Percentiles rank a stretch among this genome's conserved stretches.
Evolutionary conservation across 2,113 vertebrate species (phyloP).

Genomic region (Lophochroa leadbeateri): DNA sequence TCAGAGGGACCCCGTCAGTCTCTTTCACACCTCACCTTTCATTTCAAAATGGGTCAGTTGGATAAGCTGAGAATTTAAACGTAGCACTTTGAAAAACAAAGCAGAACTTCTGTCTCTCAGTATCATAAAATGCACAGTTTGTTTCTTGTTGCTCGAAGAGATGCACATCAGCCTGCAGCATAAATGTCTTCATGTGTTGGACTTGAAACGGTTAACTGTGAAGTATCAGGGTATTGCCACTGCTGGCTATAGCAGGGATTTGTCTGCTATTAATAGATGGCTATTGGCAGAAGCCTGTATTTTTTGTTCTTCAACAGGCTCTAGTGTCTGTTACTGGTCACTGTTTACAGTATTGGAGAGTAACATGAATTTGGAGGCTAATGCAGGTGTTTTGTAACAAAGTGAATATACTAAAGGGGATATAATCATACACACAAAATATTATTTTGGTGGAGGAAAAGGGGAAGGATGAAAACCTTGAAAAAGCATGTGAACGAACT

Average conservation of each 20-base stretch:
- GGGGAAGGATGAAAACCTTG: not conserved
- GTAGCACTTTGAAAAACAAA: not conserved
- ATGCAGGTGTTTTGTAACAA: not conserved
- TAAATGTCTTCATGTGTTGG: slow-evolving; percentile 11
- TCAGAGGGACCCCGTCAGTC: not conserved
- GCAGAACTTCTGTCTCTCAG: not conserved
- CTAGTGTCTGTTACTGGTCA: slow-evolving; percentile 39
- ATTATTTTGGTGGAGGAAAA: not conserved
- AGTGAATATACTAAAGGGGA: not conserved
- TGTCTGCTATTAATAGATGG: slow-evolving; percentile 76
- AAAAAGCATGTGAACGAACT: not conserved
- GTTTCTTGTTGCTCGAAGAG: not conserved
- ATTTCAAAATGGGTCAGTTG: not conserved
- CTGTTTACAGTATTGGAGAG: slow-evolving; percentile 45
- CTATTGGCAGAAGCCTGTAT: slow-evolving; percentile 40
- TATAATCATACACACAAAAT: not conserved
- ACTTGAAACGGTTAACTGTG: slow-evolving; percentile 55
- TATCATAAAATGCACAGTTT: not conserved
- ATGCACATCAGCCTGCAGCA: not conserved
- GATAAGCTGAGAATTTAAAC: not conserved
- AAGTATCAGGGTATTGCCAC: slow-evolving; percentile 60
- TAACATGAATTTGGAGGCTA: not conserved
- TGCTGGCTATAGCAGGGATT: slow-evolving; percentile 67
- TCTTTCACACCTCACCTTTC: not conserved
- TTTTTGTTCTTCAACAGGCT: slow-evolving; percentile 44